Evolutionary conservation across 2,888 invertebrate genomes (phyloP), one percentile per base, ranked within the genome.

Genomic region (Cryptus viduatorius): DNA sequence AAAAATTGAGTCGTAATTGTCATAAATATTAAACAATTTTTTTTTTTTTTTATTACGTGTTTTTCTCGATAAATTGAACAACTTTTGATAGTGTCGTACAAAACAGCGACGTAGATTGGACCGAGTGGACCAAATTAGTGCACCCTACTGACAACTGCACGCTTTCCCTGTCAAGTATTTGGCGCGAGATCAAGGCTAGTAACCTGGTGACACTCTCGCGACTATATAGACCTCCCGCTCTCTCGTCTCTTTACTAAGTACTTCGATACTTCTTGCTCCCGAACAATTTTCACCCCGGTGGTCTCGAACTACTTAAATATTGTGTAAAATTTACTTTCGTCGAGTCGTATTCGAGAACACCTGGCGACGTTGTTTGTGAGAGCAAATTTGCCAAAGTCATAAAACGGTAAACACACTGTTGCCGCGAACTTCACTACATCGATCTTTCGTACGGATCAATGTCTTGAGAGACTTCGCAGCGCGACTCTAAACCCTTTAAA

Each of bases 111-210:
- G 87, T 88, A 88, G 82, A 87, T 87, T 72, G 78, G 37, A 71
- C 73, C 69, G 87, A 87, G 86, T 72, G 79, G 44, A 65, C 89
- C 89, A 90, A 90, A 90, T 91, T 89, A 90, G 90, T 87, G 86
- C 88, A 82, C 79, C 89, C 83, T 86, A 80, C 84, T 89, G 88
- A 91, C 89, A 90, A 89, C 88, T 86, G 87, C 88, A 88, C 87
- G 90, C 90, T 93, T 93, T 92, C 91, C 87, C 91, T 89, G 90
- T 89, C 89, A 89, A 91, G 83, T 89, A 90, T 92, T 93, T 93
- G 93, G 93, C 93, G 79, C 73, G 78, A 79, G 90, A 92, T 93
- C 93, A 93, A 93, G 93, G 93, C 91, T 90, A 91, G 90, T 91
- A 90, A 92, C 91, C 90, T 88, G 90, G 89, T 90, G 89, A 89